A percentile compares a stretch with the other conserved stretches of the same genome.
phyloP scores from a whole-genome alignment of 2,113 vertebrate species.

The Chrysochloris asiatica region DNA sequence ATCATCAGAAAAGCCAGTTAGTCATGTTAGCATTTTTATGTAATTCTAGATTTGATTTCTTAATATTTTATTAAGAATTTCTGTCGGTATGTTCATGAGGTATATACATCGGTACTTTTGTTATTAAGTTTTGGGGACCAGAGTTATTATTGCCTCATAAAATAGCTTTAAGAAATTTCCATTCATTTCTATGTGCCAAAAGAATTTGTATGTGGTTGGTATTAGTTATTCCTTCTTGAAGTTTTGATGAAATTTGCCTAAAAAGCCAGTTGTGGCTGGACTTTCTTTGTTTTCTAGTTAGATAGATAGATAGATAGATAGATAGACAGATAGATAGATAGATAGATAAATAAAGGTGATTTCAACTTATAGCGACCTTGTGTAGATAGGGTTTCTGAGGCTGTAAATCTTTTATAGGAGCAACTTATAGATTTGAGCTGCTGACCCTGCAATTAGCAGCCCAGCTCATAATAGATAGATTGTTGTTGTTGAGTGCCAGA shows the following conservation, averaged over 20 bases:
- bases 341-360: too few species aligned
- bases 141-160: background rate
- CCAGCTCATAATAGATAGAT: too few species aligned
- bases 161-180: background rate
- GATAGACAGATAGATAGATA: background rate
- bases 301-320: background rate
- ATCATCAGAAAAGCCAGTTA: background rate
- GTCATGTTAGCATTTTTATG: background rate
- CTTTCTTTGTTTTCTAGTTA: background rate
- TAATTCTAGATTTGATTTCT: slow-evolving; percentile 17
- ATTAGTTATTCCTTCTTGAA: background rate
- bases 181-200: background rate
- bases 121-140: background rate
- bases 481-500: too few species aligned
- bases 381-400: too few species aligned
- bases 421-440: too few species aligned
- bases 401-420: too few species aligned
- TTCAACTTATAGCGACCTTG: too few species aligned
- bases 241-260: slow-evolving; percentile 37
- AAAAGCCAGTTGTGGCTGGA: background rate
- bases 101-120: background rate
- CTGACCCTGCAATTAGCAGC: too few species aligned
- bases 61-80: background rate
- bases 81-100: background rate
- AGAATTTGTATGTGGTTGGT: background rate